Percentiles rank a stretch among this genome's conserved stretches.
Conservation (phyloP, 37 sponge, comb jelly and placozoan species). For the Crambe crambe region DNA sequence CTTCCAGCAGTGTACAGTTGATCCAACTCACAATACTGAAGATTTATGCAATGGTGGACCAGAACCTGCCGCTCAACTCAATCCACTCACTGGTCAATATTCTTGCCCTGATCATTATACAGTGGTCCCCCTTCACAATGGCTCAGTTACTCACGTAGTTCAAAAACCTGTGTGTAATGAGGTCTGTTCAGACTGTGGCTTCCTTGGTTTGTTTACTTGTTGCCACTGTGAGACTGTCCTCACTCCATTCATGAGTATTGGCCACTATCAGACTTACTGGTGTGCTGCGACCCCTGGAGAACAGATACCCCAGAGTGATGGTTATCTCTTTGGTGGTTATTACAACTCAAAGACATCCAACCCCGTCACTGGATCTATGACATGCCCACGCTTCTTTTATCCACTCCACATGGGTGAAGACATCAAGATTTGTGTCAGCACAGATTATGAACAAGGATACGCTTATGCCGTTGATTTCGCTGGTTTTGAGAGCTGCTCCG, state of each 20-base stretch:
- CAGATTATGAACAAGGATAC: constrained; percentile 56
- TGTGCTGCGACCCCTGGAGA: constrained; percentile 47
- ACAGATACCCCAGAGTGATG: constrained; percentile 13
- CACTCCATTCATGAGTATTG: constrained; percentile 11
- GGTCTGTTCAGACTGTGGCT: constrained; percentile 19
- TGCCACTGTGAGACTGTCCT: constrained; percentile 34
- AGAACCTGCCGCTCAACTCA: constrained; percentile 29
- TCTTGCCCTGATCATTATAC: constrained; percentile 53
- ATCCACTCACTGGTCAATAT: constrained; percentile 61
- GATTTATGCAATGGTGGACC: constrained; percentile 47
- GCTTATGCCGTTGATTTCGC: constrained; percentile 63
- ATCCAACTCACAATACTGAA: constrained; percentile 8
- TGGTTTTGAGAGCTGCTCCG: constrained; percentile 72
- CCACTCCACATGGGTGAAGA: constrained; percentile 62
- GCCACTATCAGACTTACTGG: constrained; percentile 63
- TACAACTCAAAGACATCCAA: constrained; percentile 58
- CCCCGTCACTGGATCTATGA: constrained; percentile 57
- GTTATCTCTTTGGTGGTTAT: constrained; percentile 81
- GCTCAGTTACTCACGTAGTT: constrained; percentile 24
- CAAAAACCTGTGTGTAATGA: constrained; percentile 6
- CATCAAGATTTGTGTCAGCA: constrained; percentile 58
- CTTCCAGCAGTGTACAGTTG: constrained; percentile 63
- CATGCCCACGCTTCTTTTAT: constrained; percentile 63
- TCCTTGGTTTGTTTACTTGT: constrained; percentile 24
- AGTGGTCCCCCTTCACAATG: constrained; percentile 55